These are phyloP conservation scores for Aphis gossypii DNA, from an alignment of 1,140 invertebrate species.

Conservation along the genomic window DNA sequence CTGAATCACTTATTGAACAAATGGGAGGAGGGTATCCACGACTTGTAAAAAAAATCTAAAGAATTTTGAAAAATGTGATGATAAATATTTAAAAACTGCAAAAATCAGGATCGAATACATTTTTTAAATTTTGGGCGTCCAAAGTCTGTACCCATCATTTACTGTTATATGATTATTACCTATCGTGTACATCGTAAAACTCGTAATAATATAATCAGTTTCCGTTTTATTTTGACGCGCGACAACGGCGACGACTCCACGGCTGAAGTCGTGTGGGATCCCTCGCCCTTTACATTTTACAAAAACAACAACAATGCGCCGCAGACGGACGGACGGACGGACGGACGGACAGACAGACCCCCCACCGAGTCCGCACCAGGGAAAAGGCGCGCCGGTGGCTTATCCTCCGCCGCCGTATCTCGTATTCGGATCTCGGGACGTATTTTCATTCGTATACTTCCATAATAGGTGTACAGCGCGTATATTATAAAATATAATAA, in stretches of 20 bases:
- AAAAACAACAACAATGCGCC: not conserved
- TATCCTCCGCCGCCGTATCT: constrained; percentile 18
- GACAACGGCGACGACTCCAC: not conserved
- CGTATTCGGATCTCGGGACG: not conserved
- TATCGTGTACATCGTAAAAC: too few species aligned
- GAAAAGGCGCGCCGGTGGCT: constrained; percentile 43
- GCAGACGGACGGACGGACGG: not conserved
- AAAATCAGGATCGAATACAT: too few species aligned
- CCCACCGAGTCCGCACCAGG: constrained; percentile 4
- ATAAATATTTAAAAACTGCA: too few species aligned
- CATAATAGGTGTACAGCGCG: not conserved
- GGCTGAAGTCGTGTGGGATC: not conserved
- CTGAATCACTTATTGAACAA: too few species aligned
- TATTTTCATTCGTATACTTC: constrained; percentile 7
- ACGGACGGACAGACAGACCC: constrained; percentile 3
- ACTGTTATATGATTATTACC: too few species aligned
- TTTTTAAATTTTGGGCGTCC: too few species aligned
- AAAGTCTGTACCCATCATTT: too few species aligned
- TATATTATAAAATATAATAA: constrained; percentile 1
- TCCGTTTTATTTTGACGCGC: not conserved
- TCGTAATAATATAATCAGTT: not conserved
- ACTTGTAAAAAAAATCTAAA: too few species aligned
- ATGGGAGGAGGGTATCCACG: too few species aligned
- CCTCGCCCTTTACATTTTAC: not conserved
- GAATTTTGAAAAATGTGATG: too few species aligned